phyloP scores from a whole-genome alignment of 2,113 vertebrate genomes.

The Epinephelus fuscoguttatus region DNA sequence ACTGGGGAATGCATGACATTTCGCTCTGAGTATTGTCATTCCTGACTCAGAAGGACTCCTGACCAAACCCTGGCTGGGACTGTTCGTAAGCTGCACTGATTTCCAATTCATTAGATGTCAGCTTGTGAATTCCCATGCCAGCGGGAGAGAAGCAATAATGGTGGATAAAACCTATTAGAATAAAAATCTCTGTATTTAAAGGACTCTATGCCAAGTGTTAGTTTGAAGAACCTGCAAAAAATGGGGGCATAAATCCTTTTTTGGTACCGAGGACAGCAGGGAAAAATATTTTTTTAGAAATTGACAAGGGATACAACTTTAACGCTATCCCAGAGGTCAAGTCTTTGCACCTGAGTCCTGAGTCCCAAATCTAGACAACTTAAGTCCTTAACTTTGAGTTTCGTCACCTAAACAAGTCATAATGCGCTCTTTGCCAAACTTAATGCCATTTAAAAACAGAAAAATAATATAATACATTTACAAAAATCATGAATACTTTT shows the following conservation, averaged over 20 bases:
- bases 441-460: too few relatives aligned
- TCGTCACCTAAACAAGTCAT: too few relatives aligned
- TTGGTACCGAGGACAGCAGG: not conserved
- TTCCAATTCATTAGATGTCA: not conserved
- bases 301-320: not conserved
- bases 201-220: not conserved
- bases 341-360: too few relatives aligned
- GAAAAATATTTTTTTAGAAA: not conserved
- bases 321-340: not conserved
- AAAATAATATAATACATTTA: too few relatives aligned
- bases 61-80: conserved; percentile 29
- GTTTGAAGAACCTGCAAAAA: not conserved
- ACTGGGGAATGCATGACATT: conserved; percentile 1
- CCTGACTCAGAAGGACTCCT: conserved; percentile 14
- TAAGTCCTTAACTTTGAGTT: too few relatives aligned
- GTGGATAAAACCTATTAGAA: not conserved
- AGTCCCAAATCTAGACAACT: too few relatives aligned
- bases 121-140: not conserved
- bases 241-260: not conserved
- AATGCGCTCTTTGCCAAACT: too few relatives aligned
- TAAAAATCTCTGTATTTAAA: not conserved
- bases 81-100: conserved; percentile 33
- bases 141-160: not conserved
- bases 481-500: too few relatives aligned
- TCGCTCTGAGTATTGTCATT: conserved; percentile 23